Evolutionary conservation across 2,888 invertebrate genomes (phyloP).

Genomic region (Papilio demoleus): DNA sequence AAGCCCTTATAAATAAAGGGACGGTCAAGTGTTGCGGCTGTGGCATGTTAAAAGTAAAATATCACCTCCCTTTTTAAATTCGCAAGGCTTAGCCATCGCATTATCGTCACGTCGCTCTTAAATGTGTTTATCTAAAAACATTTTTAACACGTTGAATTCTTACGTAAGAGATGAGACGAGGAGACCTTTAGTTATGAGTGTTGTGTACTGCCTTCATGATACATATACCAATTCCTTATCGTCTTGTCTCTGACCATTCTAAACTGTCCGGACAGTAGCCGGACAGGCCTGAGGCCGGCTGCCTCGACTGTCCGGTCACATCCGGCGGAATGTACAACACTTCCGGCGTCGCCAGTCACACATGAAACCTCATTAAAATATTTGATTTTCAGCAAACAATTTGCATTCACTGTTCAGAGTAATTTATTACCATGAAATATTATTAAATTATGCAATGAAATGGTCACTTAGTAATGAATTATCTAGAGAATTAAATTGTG

Average conservation of each 20-base stretch:
- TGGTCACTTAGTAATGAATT: background rate
- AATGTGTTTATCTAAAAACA: background rate
- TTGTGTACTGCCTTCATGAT: background rate
- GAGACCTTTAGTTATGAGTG: too few species aligned
- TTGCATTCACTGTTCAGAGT: background rate
- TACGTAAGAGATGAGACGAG: background rate
- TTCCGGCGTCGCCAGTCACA: conserved; percentile 5
- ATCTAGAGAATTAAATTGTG: too few species aligned
- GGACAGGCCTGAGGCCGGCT: background rate
- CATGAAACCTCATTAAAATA: conserved; percentile 15
- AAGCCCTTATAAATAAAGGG: conserved; percentile 29
- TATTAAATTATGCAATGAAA: background rate
- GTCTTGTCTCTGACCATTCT: conserved; percentile 1
- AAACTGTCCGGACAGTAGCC: background rate
- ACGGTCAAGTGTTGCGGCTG: conserved; percentile 9
- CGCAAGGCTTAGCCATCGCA: background rate
- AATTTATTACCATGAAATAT: conserved; percentile 2
- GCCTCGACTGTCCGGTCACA: background rate
- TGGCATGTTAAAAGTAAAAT: conserved; percentile 16
- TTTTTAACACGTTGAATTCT: background rate
- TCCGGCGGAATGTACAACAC: background rate
- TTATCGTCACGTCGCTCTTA: background rate
- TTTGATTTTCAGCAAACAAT: conserved; percentile 14
- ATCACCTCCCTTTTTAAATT: conserved; percentile 14
- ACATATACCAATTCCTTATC: conserved; percentile 1